Evolutionary conservation across 2,888 invertebrate genomes (phyloP).

Genomic region (Eurytoma adleriae): DNA sequence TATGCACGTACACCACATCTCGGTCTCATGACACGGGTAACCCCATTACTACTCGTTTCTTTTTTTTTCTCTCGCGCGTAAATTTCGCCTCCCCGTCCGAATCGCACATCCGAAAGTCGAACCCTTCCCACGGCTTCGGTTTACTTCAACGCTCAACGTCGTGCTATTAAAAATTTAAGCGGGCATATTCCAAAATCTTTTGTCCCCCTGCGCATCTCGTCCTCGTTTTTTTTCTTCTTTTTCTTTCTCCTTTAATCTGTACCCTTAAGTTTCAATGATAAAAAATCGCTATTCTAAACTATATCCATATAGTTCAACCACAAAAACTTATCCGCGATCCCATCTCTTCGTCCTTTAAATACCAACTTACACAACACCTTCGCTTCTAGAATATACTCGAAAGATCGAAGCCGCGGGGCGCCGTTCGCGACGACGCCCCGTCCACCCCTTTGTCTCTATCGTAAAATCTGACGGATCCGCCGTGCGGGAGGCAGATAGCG

Average conservation of each 20-base stretch:
- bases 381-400: conserved; percentile 59
- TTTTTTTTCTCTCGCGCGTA: neutral
- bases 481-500: neutral
- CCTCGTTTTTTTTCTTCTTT: conserved; percentile 23
- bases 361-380: conserved; percentile 61
- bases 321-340: conserved; percentile 64
- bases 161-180: conserved; percentile 58
- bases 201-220: neutral
- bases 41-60: neutral
- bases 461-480: conserved; percentile 30
- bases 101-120: neutral
- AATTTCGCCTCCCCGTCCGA: neutral
- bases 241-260: conserved; percentile 24
- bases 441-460: conserved; percentile 26
- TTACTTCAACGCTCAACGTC: conserved; percentile 55
- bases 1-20: conserved; percentile 21
- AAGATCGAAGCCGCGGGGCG: conserved; percentile 58
- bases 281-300: conserved; percentile 69
- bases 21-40: conserved; percentile 45
- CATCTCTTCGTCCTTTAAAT: conserved; percentile 42
- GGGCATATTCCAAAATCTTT: conserved; percentile 63
- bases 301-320: conserved; percentile 75
- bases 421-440: neutral
- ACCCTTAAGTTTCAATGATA: conserved; percentile 50
- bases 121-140: conserved; percentile 12